Conservation (phyloP, 2,797 vertebrate genomes). For the Enteromius anoplus region DNA sequence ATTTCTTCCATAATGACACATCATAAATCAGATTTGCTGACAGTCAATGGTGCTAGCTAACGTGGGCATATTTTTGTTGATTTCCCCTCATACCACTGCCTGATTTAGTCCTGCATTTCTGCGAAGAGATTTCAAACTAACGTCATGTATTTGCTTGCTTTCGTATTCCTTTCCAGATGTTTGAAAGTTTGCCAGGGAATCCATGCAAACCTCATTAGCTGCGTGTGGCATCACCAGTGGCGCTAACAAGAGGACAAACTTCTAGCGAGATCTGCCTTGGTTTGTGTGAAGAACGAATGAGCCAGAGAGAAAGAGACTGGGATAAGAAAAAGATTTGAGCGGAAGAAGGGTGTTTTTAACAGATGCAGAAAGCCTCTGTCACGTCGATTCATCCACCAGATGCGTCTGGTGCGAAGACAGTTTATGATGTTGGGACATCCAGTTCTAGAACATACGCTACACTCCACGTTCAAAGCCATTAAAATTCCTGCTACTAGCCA, state of each 20-base stretch:
- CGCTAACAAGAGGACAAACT: slow-evolving; percentile 17
- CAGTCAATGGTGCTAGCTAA: slow-evolving; percentile 40
- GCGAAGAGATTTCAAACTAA: slow-evolving; percentile 59
- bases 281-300: not conserved
- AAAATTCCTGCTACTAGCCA: slow-evolving; percentile 20
- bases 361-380: slow-evolving; percentile 45
- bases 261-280: not conserved
- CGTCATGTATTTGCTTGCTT: slow-evolving; percentile 58
- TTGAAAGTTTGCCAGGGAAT: slow-evolving; percentile 58
- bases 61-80: slow-evolving; percentile 34
- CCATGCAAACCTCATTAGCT: slow-evolving; percentile 52
- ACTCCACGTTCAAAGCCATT: slow-evolving; percentile 60
- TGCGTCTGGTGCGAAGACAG: slow-evolving; percentile 66
- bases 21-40: slow-evolving; percentile 1
- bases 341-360: slow-evolving; percentile 38
- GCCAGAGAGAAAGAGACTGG: slow-evolving; percentile 14
- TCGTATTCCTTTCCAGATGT: slow-evolving; percentile 72
- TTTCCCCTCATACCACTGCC: slow-evolving; percentile 22
- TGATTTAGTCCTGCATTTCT: slow-evolving; percentile 54
- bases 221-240: slow-evolving; percentile 48
- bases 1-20: not conserved
- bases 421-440: slow-evolving; percentile 67
- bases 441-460: slow-evolving; percentile 62
- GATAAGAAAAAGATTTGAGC: slow-evolving; percentile 16
- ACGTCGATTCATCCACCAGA: slow-evolving; percentile 74